These are phyloP conservation scores for Caprella mutica DNA, from an alignment of 2,888 invertebrate species.

Conservation along the genomic window DNA sequence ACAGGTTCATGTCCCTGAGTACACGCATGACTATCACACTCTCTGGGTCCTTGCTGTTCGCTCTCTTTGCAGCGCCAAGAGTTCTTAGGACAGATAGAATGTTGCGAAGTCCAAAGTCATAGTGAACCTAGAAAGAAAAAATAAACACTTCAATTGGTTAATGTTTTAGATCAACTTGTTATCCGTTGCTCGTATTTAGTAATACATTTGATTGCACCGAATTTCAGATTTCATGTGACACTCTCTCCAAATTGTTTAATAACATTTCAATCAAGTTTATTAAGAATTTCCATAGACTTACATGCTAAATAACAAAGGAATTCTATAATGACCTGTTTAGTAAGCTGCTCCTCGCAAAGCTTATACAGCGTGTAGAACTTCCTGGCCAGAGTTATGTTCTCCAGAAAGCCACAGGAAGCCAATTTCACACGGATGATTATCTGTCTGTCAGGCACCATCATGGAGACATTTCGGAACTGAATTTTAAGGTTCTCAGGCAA, in stretches of 20 bases:
- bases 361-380: constrained; percentile 96
- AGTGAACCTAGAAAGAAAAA: constrained; percentile 60
- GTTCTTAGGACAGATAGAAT: constrained; percentile 88
- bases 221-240: too few relatives aligned
- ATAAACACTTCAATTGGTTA: too few relatives aligned
- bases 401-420: constrained; percentile 88
- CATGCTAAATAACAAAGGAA: background rate
- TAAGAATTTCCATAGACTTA: background rate
- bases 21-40: constrained; percentile 95
- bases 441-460: constrained; percentile 97
- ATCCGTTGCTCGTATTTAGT: too few relatives aligned
- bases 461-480: constrained; percentile 92
- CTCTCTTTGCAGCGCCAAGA: constrained; percentile 79
- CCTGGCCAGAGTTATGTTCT: constrained; percentile 84
- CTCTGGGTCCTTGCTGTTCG: constrained; percentile 83
- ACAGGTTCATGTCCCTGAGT: constrained; percentile 84
- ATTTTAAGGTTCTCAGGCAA: constrained; percentile 94
- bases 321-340: constrained; percentile 63
- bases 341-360: constrained; percentile 90
- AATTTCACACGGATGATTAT: constrained; percentile 93
- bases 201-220: too few relatives aligned
- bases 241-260: background rate
- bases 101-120: constrained; percentile 90
- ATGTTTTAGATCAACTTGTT: too few relatives aligned
- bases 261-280: background rate